Evolutionary conservation across 2,888 invertebrate genomes (phyloP).

Genomic region (Smittia sp.): DNA sequence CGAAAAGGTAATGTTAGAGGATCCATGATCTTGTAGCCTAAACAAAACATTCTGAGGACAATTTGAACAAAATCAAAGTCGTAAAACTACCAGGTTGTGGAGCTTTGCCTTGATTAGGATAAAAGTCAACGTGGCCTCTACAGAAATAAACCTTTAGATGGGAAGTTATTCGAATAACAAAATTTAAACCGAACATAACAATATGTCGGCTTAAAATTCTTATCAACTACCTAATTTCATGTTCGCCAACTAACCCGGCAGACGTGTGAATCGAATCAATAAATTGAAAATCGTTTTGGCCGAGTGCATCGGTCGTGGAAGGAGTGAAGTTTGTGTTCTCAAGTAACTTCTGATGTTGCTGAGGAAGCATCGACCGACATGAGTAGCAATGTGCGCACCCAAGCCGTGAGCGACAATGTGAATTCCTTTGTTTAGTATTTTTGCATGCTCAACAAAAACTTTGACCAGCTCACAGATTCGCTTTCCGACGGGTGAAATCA

Average conservation of each 20-base stretch:
- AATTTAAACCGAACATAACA: background rate
- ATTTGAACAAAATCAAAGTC: too few species aligned
- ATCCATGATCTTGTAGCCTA: slow-evolving; percentile 48
- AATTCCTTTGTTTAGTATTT: slow-evolving; percentile 44
- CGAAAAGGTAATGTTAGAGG: slow-evolving; percentile 48
- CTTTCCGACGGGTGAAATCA: slow-evolving; percentile 46
- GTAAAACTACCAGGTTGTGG: slow-evolving; percentile 46
- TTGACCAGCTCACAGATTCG: slow-evolving; percentile 46
- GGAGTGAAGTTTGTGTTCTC: too few species aligned
- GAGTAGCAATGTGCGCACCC: slow-evolving; percentile 51
- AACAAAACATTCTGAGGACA: too few species aligned
- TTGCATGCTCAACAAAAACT: slow-evolving; percentile 45
- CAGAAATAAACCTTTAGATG: background rate
- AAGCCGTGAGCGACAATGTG: slow-evolving; percentile 52
- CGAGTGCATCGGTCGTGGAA: slow-evolving; percentile 47
- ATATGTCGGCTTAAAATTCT: slow-evolving; percentile 3
- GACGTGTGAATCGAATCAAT: slow-evolving; percentile 53
- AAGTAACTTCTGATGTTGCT: slow-evolving; percentile 48
- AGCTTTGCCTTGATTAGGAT: slow-evolving; percentile 50
- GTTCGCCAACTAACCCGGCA: slow-evolving; percentile 50
- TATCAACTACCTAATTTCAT: slow-evolving; percentile 44
- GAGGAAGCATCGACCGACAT: slow-evolving; percentile 49
- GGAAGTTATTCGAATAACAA: too few species aligned
- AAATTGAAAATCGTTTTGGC: slow-evolving; percentile 47
- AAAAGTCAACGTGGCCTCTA: slow-evolving; percentile 51